Conservation (phyloP, 1,140 invertebrate species). For the Antheraea pernyi region DNA sequence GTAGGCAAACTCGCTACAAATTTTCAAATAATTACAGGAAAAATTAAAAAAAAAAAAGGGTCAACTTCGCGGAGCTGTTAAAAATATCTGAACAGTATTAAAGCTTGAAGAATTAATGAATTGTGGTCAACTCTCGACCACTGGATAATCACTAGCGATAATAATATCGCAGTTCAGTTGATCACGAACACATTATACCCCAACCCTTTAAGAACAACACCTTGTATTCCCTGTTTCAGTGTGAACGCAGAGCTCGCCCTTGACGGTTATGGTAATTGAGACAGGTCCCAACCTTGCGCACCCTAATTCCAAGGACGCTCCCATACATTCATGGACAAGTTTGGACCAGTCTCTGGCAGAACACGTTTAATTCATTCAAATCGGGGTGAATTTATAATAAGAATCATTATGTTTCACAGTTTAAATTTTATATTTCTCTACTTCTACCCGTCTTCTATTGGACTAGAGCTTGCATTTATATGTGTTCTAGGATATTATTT, state of each 20-base stretch:
- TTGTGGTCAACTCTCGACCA: no score
- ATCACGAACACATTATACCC: no score
- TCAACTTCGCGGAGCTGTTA: no score
- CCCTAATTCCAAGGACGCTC: slow-evolving; percentile 11
- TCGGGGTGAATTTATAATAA: slow-evolving; percentile 6
- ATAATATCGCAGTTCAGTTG: no score
- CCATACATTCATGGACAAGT: slow-evolving; percentile 9
- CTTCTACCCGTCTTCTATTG: neutral
- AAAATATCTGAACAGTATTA: no score
- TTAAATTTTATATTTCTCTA: neutral
- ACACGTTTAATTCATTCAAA: neutral
- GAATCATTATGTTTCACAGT: neutral
- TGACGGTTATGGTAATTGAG: neutral
- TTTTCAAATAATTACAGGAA: no score
- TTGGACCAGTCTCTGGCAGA: neutral
- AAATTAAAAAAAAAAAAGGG: no score
- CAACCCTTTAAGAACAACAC: no score
- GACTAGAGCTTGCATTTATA: slow-evolving; percentile 14
- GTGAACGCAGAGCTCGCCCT: neutral
- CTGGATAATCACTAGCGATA: no score
- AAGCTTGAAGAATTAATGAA: no score
- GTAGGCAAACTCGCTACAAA: no score
- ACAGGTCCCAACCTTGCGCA: neutral
- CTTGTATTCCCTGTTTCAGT: no score
- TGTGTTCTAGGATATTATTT: slow-evolving; percentile 12